These are phyloP conservation scores for Acheta domesticus DNA, from an alignment of 2,888 invertebrate genomes.

Conservation along the genomic window DNA sequence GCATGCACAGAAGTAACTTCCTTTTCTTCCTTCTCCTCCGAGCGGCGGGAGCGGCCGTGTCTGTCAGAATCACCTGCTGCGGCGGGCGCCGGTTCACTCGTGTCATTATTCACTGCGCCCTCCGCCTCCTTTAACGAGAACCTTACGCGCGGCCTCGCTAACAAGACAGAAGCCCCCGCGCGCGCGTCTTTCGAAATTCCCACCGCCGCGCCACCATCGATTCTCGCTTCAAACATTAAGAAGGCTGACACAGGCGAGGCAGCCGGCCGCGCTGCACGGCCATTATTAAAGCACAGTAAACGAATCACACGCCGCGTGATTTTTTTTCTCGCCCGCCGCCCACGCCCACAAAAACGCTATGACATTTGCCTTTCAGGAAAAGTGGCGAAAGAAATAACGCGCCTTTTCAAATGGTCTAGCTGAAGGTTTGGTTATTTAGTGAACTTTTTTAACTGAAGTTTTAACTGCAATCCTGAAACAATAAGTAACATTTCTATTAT, in stretches of 20 bases:
- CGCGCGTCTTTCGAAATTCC: conserved; percentile 5
- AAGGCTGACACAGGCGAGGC: background rate
- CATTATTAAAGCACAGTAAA: background rate
- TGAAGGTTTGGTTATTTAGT: too few species aligned
- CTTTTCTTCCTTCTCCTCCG: background rate
- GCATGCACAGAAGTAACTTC: conserved; percentile 21
- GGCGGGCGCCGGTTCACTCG: background rate
- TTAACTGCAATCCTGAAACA: too few species aligned
- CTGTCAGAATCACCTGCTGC: conserved; percentile 29
- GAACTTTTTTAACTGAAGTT: too few species aligned
- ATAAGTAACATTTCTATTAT: too few species aligned
- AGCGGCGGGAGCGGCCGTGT: background rate
- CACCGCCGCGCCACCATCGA: background rate
- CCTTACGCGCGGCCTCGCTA: background rate
- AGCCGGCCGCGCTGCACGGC: background rate
- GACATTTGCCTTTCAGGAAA: background rate
- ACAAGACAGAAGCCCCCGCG: background rate
- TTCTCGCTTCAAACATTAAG: conserved; percentile 4
- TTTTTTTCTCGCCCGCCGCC: background rate
- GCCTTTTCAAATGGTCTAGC: background rate
- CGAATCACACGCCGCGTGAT: background rate
- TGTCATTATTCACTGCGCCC: background rate
- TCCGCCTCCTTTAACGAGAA: background rate
- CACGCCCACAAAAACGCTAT: background rate
- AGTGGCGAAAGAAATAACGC: background rate